phyloP scores from a whole-genome alignment of 1,140 invertebrate genomes.

The Panagrolaimus sp. region DNA sequence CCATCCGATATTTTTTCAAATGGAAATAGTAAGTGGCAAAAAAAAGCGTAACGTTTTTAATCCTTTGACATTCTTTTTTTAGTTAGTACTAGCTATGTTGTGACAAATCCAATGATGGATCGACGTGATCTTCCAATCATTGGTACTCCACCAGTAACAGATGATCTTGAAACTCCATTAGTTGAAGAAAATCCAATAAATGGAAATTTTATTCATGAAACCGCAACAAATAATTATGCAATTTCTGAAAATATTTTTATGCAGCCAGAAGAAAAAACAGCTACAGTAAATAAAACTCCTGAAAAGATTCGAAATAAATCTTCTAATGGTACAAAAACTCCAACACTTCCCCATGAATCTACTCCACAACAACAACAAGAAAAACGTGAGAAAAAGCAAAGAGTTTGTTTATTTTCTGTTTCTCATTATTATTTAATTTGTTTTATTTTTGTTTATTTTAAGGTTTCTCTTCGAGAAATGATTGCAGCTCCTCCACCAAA shows the following conservation, averaged over 20 bases:
- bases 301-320: too few species aligned
- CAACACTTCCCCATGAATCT: too few species aligned
- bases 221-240: too few species aligned
- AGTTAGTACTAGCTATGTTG: constrained; percentile 2
- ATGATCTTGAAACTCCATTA: background rate
- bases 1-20: background rate
- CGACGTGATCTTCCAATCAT: background rate
- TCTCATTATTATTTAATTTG: too few species aligned
- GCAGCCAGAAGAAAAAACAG: too few species aligned
- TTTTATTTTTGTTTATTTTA: background rate
- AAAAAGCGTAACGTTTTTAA: background rate
- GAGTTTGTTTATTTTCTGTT: too few species aligned
- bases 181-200: constrained; percentile 6
- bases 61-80: background rate
- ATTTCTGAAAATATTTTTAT: too few species aligned
- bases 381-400: too few species aligned
- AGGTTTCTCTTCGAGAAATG: background rate
- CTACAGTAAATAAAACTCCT: too few species aligned
- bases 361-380: too few species aligned
- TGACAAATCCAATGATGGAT: constrained; percentile 6
- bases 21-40: background rate
- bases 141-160: background rate
- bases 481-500: background rate
- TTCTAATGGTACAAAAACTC: too few species aligned
- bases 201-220: background rate